Conservation (phyloP, 2,888 invertebrate genomes). For the Lepidochrysops patricia region DNA sequence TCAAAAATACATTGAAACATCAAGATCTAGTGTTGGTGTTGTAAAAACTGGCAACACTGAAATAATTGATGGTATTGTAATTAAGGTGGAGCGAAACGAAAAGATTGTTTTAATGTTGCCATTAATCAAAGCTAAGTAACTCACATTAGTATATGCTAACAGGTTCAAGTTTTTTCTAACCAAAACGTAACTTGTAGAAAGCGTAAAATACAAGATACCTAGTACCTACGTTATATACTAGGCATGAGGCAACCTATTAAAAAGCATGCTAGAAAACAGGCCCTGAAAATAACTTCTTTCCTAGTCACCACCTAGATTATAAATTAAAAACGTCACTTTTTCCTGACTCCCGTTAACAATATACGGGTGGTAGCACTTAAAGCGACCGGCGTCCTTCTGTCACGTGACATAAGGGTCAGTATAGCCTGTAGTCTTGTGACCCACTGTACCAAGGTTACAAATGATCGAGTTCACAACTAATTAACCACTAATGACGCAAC, state of each 20-base stretch:
- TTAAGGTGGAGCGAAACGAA: constrained; percentile 19
- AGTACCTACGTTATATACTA: no score
- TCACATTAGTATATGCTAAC: constrained; percentile 18
- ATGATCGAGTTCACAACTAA: constrained; percentile 61
- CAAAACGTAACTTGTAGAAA: no score
- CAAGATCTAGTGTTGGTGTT: neutral
- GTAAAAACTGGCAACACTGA: constrained; percentile 13
- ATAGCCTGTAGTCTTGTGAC: neutral
- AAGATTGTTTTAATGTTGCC: constrained; percentile 44
- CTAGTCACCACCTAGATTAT: neutral
- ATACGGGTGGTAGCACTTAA: constrained; percentile 13
- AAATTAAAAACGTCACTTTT: constrained; percentile 11
- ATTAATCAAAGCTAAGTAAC: constrained; percentile 43
- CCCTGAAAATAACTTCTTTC: neutral
- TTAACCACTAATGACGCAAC: constrained; percentile 27
- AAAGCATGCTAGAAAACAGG: neutral
- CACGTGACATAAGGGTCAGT: neutral
- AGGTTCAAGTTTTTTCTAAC: constrained; percentile 7
- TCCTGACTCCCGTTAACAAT: constrained; percentile 13
- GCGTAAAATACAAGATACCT: neutral
- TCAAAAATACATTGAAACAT: constrained; percentile 4
- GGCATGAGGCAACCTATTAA: neutral
- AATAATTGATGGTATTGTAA: constrained; percentile 19
- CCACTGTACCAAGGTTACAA: constrained; percentile 41
- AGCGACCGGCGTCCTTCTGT: neutral